Percentiles rank a stretch among this genome's conserved stretches.
These are phyloP conservation scores for Labeo calbasu DNA, from an alignment of 2,797 vertebrate genomes.

Conservation along the genomic window DNA sequence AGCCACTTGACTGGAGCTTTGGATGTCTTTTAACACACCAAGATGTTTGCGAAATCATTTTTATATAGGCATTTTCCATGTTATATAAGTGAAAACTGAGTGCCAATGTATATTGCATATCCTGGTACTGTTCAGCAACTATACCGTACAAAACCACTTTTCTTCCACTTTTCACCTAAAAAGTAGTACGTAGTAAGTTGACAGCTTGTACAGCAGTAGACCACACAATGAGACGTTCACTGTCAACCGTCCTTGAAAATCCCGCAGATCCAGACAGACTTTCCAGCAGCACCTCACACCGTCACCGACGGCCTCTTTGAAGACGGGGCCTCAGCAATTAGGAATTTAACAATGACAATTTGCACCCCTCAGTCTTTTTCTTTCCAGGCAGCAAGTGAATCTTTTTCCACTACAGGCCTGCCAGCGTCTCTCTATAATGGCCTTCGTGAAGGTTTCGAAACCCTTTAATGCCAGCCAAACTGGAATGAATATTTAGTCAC, in stretches of 20 bases:
- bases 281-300: conserved; percentile 69
- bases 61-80: neutral
- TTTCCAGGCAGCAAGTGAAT: conserved; percentile 51
- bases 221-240: conserved; percentile 75
- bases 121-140: conserved; percentile 16
- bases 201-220: conserved; percentile 57
- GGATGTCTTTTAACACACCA: conserved; percentile 4
- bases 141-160: conserved; percentile 16
- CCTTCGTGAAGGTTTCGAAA: conserved; percentile 8
- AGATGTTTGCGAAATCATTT: conserved; percentile 15
- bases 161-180: neutral
- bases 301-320: conserved; percentile 66
- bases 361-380: conserved; percentile 66
- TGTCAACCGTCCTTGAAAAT: conserved; percentile 68
- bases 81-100: neutral
- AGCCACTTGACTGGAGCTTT: conserved; percentile 3
- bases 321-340: conserved; percentile 70
- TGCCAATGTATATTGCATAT: neutral
- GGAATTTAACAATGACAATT: conserved; percentile 70
- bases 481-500: conserved; percentile 31
- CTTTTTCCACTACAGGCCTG: conserved; percentile 35
- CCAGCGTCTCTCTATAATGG: conserved; percentile 43
- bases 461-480: conserved; percentile 18
- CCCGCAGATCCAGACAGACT: conserved; percentile 69
- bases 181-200: conserved; percentile 21